phyloP scores from a whole-genome alignment of 2,888 invertebrate genomes.

The Agapostemon virescens region DNA sequence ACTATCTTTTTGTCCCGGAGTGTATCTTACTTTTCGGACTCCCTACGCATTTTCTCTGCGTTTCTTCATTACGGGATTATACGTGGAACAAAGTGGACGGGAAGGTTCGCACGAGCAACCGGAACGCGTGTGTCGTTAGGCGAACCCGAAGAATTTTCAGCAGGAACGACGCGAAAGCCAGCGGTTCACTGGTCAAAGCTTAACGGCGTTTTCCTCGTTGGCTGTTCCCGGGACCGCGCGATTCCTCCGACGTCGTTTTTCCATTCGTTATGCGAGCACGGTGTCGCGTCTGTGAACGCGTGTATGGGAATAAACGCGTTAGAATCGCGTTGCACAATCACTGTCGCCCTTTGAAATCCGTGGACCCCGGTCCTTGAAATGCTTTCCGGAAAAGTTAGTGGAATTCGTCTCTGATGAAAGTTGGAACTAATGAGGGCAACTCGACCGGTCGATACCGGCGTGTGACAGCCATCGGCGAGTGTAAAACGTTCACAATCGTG shows the following conservation, averaged over 20 bases:
- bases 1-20: too few relatives aligned
- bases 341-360: conserved; percentile 11
- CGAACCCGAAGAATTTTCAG: conserved; percentile 49
- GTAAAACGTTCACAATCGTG: background rate
- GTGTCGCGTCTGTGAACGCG: background rate
- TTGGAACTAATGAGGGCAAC: background rate
- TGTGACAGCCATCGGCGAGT: background rate
- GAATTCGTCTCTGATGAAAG: conserved; percentile 1
- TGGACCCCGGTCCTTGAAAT: background rate
- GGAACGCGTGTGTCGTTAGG: conserved; percentile 39
- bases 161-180: conserved; percentile 32
- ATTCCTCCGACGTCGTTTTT: conserved; percentile 36
- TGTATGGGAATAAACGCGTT: conserved; percentile 23
- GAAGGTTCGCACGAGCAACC: conserved; percentile 1
- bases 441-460: background rate
- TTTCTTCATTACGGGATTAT: conserved; percentile 75
- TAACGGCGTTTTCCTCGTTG: conserved; percentile 37
- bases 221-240: conserved; percentile 18
- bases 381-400: background rate
- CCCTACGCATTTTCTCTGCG: conserved; percentile 64
- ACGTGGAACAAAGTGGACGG: conserved; percentile 58
- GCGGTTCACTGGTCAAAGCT: conserved; percentile 59
- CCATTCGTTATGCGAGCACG: conserved; percentile 31
- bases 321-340: conserved; percentile 19
- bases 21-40: background rate